These are phyloP conservation scores for Aphelenchoides besseyi DNA, from an alignment of 1,140 invertebrate genomes.

Conservation along the genomic window DNA sequence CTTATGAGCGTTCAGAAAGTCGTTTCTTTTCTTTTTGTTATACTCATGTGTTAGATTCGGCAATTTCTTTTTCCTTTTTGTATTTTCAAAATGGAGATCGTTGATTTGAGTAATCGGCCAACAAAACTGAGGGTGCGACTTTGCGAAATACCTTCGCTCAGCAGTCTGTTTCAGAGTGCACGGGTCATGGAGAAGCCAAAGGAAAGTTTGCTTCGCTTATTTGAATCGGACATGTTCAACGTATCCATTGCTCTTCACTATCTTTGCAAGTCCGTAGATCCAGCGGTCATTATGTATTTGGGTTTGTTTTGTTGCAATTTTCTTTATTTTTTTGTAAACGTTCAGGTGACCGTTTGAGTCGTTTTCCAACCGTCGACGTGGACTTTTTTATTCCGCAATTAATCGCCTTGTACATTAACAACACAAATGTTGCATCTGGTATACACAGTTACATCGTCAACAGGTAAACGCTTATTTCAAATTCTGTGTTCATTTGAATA, in stretches of 20 bases:
- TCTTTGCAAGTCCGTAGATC: slow-evolving; percentile 95
- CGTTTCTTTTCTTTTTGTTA: neutral
- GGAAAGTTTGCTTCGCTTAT: slow-evolving; percentile 77
- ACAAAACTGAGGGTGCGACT: too few relatives aligned
- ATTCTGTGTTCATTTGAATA: slow-evolving; percentile 18
- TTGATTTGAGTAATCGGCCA: too few relatives aligned
- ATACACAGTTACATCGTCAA: slow-evolving; percentile 89
- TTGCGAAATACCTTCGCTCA: slow-evolving; percentile 2
- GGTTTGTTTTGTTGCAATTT: slow-evolving; percentile 67
- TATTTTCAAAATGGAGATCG: too few relatives aligned
- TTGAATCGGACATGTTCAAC: slow-evolving; percentile 93
- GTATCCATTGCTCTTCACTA: slow-evolving; percentile 96
- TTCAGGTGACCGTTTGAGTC: slow-evolving; percentile 87
- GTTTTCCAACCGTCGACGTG: slow-evolving; percentile 82
- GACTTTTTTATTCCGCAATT: slow-evolving; percentile 97
- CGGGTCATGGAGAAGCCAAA: slow-evolving; percentile 51
- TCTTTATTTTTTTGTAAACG: slow-evolving; percentile 35
- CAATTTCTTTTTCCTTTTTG: neutral
- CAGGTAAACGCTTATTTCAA: slow-evolving; percentile 68
- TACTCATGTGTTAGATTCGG: neutral
- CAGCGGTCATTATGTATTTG: slow-evolving; percentile 89
- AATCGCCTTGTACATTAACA: slow-evolving; percentile 96
- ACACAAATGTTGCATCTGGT: slow-evolving; percentile 88
- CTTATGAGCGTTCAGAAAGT: neutral
- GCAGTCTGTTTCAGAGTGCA: slow-evolving; percentile 21